These are phyloP conservation scores for Aldrovandia affinis DNA, from an alignment of 2,797 vertebrate genomes.

Conservation along the genomic window DNA sequence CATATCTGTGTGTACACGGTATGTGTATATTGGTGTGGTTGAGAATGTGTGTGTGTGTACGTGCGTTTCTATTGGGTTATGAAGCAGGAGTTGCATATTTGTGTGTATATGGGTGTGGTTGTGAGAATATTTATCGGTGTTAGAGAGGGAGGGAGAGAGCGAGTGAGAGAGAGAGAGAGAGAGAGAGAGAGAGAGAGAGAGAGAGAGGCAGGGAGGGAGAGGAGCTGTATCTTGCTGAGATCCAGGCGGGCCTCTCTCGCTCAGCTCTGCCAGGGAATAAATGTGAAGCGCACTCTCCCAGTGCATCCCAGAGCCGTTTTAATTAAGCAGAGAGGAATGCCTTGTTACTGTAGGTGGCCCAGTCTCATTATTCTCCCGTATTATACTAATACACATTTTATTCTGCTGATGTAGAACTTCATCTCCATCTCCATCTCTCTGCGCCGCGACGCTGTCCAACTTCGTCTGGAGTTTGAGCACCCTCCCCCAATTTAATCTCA, in stretches of 20 bases:
- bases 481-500: slow-evolving; percentile 7
- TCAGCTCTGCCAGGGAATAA: slow-evolving; percentile 7
- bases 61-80: not conserved
- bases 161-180: not conserved
- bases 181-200: not conserved
- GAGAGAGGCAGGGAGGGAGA: slow-evolving; percentile 13
- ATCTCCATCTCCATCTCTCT: slow-evolving; percentile 25
- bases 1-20: not conserved
- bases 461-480: slow-evolving; percentile 15
- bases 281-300: not conserved
- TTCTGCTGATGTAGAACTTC: slow-evolving; percentile 44
- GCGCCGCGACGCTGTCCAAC: slow-evolving; percentile 38
- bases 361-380: slow-evolving; percentile 39
- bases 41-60: not conserved
- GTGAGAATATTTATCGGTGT: not conserved
- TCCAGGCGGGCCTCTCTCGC: not conserved
- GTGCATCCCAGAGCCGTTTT: slow-evolving; percentile 35
- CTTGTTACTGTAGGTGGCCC: slow-evolving; percentile 22
- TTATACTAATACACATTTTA: slow-evolving; percentile 47
- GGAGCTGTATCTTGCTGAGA: not conserved
- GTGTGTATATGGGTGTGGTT: not conserved
- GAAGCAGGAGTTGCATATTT: not conserved
- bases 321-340: slow-evolving; percentile 41
- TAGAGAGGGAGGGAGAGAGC: not conserved
- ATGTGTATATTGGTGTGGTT: not conserved